Percentiles rank a stretch among this genome's conserved stretches.
phyloP scores from a whole-genome alignment of 2,888 invertebrate genomes.

The Drosophila multiciliata region DNA sequence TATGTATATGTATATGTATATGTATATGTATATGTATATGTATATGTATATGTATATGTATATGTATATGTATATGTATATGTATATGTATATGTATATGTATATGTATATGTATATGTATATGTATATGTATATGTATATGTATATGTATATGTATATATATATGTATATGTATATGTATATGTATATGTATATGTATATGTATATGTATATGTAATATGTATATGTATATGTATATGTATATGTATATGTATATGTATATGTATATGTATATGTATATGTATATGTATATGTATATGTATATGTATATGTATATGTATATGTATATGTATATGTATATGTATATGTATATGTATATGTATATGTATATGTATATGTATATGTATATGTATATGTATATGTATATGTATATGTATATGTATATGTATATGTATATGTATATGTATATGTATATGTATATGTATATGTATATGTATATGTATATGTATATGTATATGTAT shows the following conservation, averaged over 20 bases:
- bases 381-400: neutral
- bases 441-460: neutral
- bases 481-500: neutral
- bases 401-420: neutral
- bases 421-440: neutral
- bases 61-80: neutral
- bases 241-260: neutral
- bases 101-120: neutral
- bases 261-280: neutral
- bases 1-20: neutral
- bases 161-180: neutral
- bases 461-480: neutral
- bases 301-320: neutral
- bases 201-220: neutral
- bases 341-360: neutral
- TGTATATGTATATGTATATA: neutral
- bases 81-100: neutral
- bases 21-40: neutral
- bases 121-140: neutral
- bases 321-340: neutral
- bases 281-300: neutral
- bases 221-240: neutral
- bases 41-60: neutral
- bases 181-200: neutral
- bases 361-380: neutral